A percentile compares a stretch with the other conserved stretches of the same genome.
Evolutionary conservation across 2,113 vertebrate genomes (phyloP).

Genomic region (Vulpes lagopus): DNA sequence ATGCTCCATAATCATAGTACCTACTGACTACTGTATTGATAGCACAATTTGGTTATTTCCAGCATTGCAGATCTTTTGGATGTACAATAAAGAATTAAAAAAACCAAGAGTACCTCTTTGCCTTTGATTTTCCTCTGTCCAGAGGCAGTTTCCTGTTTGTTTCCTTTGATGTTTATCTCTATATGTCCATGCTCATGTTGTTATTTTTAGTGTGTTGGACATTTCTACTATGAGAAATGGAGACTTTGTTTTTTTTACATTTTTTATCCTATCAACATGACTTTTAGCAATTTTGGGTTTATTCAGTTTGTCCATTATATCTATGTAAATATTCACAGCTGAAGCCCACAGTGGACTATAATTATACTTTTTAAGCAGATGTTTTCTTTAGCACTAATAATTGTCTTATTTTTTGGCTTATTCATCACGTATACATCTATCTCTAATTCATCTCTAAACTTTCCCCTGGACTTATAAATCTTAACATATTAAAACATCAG

Average conservation of each 20-base stretch:
- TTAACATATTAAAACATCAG: neutral
- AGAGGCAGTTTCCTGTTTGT: neutral
- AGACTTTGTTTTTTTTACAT: neutral
- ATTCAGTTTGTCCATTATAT: neutral
- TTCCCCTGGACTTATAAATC: neutral
- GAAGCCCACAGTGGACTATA: neutral
- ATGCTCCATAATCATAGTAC: neutral
- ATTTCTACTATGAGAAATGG: neutral
- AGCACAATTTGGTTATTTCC: slow-evolving; percentile 1
- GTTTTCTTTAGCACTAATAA: neutral
- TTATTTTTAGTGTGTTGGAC: neutral
- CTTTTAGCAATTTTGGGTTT: neutral
- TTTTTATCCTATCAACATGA: neutral
- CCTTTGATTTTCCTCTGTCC: neutral
- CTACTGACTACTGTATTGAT: neutral
- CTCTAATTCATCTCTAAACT: neutral
- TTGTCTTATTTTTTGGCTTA: neutral
- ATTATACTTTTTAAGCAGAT: neutral
- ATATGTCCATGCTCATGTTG: neutral
- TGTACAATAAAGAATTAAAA: neutral
- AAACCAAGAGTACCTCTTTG: neutral
- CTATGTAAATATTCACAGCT: neutral
- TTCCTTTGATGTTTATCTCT: neutral
- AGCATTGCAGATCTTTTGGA: neutral
- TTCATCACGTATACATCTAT: neutral